Conservation (phyloP, 2,888 invertebrate species). For the Diadegma fenestrale region DNA sequence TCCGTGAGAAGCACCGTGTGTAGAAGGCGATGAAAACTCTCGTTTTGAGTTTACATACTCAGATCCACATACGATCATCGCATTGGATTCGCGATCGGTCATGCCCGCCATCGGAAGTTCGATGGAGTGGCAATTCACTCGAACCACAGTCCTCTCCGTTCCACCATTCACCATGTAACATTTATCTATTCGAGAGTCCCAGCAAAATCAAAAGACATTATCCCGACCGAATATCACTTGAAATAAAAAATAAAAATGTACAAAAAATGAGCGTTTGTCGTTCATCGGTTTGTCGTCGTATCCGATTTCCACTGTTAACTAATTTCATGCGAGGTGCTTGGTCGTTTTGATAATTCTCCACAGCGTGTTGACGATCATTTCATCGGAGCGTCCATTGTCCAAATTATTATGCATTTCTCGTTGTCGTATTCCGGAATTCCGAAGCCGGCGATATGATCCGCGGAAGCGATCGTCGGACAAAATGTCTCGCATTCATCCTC, state of each 20-base stretch:
- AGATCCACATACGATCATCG: conserved; percentile 71
- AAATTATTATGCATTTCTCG: conserved; percentile 63
- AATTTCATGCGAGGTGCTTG: conserved; percentile 48
- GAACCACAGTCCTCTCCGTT: conserved; percentile 27
- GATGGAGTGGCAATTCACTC: conserved; percentile 49
- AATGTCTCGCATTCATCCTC: conserved; percentile 55
- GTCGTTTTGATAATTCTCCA: conserved; percentile 20
- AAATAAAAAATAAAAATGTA: background rate
- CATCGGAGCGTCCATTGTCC: conserved; percentile 44
- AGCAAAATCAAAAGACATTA: conserved; percentile 44
- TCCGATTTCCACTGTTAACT: conserved; percentile 54
- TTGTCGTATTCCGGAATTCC: conserved; percentile 65
- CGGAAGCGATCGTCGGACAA: conserved; percentile 61
- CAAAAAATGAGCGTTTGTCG: conserved; percentile 5
- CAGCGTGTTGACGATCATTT: conserved; percentile 42
- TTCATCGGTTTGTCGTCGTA: conserved; percentile 18
- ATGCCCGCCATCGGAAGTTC: conserved; percentile 58
- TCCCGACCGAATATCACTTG: background rate
- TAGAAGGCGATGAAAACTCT: conserved; percentile 39
- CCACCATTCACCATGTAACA: background rate
- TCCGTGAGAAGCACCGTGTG: conserved; percentile 36
- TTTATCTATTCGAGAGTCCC: conserved; percentile 37
- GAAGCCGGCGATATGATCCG: conserved; percentile 63
- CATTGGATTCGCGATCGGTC: conserved; percentile 45
- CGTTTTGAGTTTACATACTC: conserved; percentile 52